Evolutionary conservation across 2,113 vertebrate genomes (phyloP), one percentile per base, ranked within the genome.

Genomic region (Brachypodius melanocephalos): DNA sequence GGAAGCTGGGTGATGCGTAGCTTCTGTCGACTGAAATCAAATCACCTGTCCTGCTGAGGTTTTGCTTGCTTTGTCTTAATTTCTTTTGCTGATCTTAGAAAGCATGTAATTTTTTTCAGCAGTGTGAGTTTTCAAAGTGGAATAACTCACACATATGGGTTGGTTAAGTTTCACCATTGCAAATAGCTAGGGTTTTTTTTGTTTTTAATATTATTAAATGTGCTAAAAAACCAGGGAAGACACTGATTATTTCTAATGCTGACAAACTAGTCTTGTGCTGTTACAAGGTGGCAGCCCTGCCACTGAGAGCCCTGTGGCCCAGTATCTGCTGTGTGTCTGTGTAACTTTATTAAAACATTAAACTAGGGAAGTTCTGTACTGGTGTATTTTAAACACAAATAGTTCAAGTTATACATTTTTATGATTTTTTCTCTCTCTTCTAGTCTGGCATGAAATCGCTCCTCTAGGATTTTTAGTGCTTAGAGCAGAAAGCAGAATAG

Each of bases 291-390:
- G 10, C n/a, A 75, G 4, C 5, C 38, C 32, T 4, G 2, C 13
- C 2, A 1, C 14, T 20, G 65, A 38, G 11, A 34, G 88, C 32
- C 2, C 18, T 58, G 20, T 61, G 34, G 29, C 22, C 28, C 3
- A 0, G 1, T 89, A 32, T 0, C 26, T 0, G 0, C 34, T 38
- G 6, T 67, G 17, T 46, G 26, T 55, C 6, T n/a, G 2, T 43
- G 12, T 38, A 34, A 45, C 32, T 85, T 34, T 61, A 8, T 81
- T 88, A 40, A 66, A 91, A 43, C 6, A 40, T 66, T 51, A 38
- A 76, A 51, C 6, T 52, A 16, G 14, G 42, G 17, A 62, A 85
- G 34, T 52, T 89, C 42, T 62, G 4, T 52, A 12, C 14, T 82
- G 14, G 12, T 72, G 9, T 74, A 12, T 20, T 79, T 36, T 74